Evolutionary conservation across 1,140 invertebrate genomes (phyloP).

Genomic region (Pogonus chalceus): DNA sequence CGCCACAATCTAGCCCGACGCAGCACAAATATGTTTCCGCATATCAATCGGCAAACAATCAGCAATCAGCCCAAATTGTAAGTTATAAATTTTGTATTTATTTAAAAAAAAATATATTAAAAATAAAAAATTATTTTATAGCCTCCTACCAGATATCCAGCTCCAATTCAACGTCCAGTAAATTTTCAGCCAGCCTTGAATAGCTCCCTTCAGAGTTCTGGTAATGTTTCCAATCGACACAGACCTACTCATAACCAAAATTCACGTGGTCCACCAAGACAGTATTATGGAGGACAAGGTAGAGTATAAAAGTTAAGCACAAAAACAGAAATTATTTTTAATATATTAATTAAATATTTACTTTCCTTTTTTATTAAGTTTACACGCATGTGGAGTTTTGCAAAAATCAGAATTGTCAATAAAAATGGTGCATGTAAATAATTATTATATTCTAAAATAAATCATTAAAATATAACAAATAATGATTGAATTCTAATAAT

Average conservation of each 20-base stretch:
- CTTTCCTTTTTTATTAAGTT: too few relatives aligned
- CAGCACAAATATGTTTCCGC: constrained; percentile 30
- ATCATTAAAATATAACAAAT: constrained; percentile 6
- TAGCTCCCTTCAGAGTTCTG: constrained; percentile 23
- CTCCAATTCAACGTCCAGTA: constrained; percentile 30
- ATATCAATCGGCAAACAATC: constrained; percentile 28
- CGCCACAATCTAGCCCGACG: constrained; percentile 31
- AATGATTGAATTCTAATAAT: constrained; percentile 1
- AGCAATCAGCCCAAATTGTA: constrained; percentile 24
- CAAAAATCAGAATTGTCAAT: background rate
- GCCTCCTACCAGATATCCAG: constrained; percentile 22
- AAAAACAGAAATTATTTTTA: constrained; percentile 1
- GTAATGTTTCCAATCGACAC: constrained; percentile 22
- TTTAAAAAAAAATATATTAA: too few relatives aligned
- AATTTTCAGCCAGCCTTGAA: constrained; percentile 26
- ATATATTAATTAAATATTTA: constrained; percentile 6
- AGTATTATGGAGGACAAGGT: constrained; percentile 32
- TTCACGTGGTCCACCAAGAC: constrained; percentile 25
- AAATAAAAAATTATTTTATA: too few relatives aligned
- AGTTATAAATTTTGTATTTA: too few relatives aligned
- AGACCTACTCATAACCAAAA: constrained; percentile 24
- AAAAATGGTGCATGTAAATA: background rate
- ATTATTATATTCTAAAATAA: background rate
- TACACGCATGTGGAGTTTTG: too few relatives aligned
- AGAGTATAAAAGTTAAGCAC: constrained; percentile 11